Conservation (phyloP, 1,140 invertebrate species). For the Trialeurodes vaporariorum region DNA sequence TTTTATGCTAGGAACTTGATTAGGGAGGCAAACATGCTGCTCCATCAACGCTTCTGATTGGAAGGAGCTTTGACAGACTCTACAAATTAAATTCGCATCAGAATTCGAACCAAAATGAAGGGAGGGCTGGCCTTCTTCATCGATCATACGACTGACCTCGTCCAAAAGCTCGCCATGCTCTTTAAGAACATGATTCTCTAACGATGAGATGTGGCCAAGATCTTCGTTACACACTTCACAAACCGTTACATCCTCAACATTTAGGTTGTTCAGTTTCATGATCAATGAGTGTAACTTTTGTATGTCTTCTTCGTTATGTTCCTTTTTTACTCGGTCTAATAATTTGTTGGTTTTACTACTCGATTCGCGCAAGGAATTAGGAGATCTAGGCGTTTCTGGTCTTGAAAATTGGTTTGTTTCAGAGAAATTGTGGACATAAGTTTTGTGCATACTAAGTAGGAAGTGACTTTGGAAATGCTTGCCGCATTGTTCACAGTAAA, state of each 20-base stretch:
- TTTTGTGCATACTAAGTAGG: constrained; percentile 18
- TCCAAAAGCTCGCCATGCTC: constrained; percentile 41
- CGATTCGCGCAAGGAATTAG: too few species aligned
- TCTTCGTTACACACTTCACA: constrained; percentile 46
- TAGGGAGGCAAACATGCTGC: background rate
- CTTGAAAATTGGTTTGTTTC: background rate
- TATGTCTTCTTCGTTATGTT: constrained; percentile 55
- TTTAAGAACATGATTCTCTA: constrained; percentile 46
- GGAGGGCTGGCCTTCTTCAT: constrained; percentile 23
- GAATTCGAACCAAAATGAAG: background rate
- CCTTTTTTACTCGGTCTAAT: background rate
- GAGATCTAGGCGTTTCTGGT: background rate
- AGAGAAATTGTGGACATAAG: background rate
- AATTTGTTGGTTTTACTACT: too few species aligned
- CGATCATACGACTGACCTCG: constrained; percentile 29
- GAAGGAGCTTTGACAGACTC: background rate
- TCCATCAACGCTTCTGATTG: background rate
- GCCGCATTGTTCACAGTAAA: constrained; percentile 16
- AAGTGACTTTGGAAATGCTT: constrained; percentile 15
- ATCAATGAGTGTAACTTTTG: constrained; percentile 87
- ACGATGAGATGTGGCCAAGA: constrained; percentile 43
- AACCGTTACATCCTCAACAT: constrained; percentile 39
- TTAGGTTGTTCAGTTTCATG: constrained; percentile 68
- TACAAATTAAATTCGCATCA: background rate
- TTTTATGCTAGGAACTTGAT: background rate